Evolutionary conservation across 2,888 invertebrate species (phyloP), one percentile per base, ranked within the genome.

Genomic region (Arctia plantaginis): DNA sequence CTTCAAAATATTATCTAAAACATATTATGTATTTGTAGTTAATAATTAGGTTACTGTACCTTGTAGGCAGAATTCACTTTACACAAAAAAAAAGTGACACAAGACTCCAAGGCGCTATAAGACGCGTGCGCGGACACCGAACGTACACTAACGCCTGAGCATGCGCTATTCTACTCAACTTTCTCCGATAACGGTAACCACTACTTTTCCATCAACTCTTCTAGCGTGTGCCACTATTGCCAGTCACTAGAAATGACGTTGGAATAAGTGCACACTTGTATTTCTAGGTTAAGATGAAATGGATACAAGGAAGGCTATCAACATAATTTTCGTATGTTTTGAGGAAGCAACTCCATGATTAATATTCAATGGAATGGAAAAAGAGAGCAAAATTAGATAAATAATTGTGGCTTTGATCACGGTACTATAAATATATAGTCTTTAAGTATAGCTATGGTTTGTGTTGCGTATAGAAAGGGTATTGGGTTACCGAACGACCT

Each of bases 151-250:
- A 79, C 78, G 78, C 80, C 64, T 65, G 68, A 51, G 79, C 82
- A 73, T 77, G 76, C 74, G 79, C 71, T 75, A 85, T 80, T 89
- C 88, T 85, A 90, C 90, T 89, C 88, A 82, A 90, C 94, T 94
- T 94, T 94, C 94, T 92, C 94, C 89, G 78, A 77, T 93, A 94
- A 94, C 94, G 94, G 94, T 92, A 92, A 81, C 84, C 81, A 86
- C 81, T 75, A 81, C 85, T 87, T 86, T 85, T 85, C 78, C 82
- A 81, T 76, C 47, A 59, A 74, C 74, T 72, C 62, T 44, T 64
- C 76, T 73, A 67, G 55, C 47, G 62, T 67, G 71, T 47, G 69
- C 69, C 69, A 47, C 73, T 69, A 55, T 39, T 23, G 76, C 74
- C 69, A 71, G 44, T 44, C 66, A 44, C 44, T 18, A 41, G 55